Base-by-base conservation (phyloP, 2,888 invertebrate genomes). In the Dolomedes plantarius region DNA sequence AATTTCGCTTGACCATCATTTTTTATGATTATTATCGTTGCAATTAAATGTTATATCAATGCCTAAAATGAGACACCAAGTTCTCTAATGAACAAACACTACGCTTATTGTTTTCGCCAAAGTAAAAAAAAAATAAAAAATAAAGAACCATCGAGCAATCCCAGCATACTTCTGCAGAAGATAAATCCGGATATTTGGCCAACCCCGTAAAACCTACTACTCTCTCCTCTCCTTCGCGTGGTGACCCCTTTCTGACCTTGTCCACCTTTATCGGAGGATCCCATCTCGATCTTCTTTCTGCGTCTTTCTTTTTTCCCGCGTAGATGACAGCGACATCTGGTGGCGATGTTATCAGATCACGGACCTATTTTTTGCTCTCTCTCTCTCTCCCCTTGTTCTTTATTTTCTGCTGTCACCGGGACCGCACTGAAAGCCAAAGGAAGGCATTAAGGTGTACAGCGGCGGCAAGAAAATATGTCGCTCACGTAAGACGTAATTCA, bases 281-380 rank as follows among this genome's bases (percentile, higher is more conserved):
- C 31, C 46, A 80, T 80, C 77, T 77, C n/a, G 50, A 9, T 76
- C 75, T 41, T 67, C 65, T 76, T 39, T 65, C 41, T 23, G n/a
- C 19, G 6, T 28, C 31, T 32, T 56, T 73, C 69, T 64, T 28
- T 50, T 46, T 67, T 31, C 68, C 56, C 72, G 27, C 50, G 56
- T 16, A 74, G 74, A 73, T 73, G 77, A 69, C 82, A 82, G 67
- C 83, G 83, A 65, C 83, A 85, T 85, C 83, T 85, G 83, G 69
- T 67, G 76, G 83, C 67, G 74, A 74, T 74, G 74, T 74, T 74
- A 74, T 74, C 74, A 64, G 74, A 62, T 28, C 74, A 56, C 28
- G 74, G 69, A n/a, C 36, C 41, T 69, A 69, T 69, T 69, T 69
- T 36, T 41, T 36, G 27, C 19, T 68, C 16, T 36, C 19, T 46